Conservation (phyloP, 1,140 invertebrate genomes). For the Rhopalosiphum maidis region DNA sequence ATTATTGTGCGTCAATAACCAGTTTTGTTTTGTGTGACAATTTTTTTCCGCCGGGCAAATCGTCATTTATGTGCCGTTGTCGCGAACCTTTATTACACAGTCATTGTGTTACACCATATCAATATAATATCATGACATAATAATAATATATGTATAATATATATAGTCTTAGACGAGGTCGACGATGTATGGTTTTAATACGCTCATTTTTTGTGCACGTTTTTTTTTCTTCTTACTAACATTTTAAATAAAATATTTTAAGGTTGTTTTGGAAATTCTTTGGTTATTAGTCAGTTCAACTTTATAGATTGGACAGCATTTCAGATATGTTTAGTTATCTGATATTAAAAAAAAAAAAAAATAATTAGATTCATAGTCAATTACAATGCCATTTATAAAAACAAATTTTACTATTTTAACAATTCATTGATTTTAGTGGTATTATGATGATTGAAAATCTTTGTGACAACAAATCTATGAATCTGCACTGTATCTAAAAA, state of each 20-base stretch:
- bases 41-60: not conserved
- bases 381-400: not conserved
- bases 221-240: not conserved
- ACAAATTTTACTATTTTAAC: too few species aligned
- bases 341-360: not conserved
- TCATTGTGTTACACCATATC: not conserved
- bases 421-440: too few species aligned
- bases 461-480: too few species aligned
- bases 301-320: not conserved
- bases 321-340: not conserved
- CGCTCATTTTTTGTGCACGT: not conserved
- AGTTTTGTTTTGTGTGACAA: not conserved
- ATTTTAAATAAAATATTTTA: not conserved
- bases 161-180: not conserved
- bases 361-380: not conserved
- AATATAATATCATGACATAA: not conserved
- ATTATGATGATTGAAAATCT: too few species aligned
- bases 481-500: too few species aligned
- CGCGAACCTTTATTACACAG: not conserved
- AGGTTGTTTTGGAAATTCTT: not conserved
- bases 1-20: not conserved
- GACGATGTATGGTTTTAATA: not conserved
- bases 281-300: not conserved
- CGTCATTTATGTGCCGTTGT: not conserved
- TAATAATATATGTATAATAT: not conserved